These are phyloP conservation scores for Agrochola circellaris DNA, from an alignment of 2,888 invertebrate genomes.

Conservation along the genomic window DNA sequence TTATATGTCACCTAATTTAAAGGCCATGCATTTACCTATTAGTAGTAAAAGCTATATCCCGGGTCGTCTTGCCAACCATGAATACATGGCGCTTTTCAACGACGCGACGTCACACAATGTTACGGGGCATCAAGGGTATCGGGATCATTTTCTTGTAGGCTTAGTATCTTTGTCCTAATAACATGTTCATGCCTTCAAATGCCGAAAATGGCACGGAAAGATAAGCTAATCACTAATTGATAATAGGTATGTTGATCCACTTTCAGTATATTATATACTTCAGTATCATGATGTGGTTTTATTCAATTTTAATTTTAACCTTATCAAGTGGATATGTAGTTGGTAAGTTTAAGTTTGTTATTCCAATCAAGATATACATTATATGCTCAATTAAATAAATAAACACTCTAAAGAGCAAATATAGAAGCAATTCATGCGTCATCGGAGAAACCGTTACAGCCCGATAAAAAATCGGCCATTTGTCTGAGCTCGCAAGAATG, in stretches of 20 bases:
- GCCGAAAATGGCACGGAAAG: constrained; percentile 35
- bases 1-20: not conserved
- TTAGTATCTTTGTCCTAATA: not conserved
- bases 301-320: constrained; percentile 62
- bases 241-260: constrained; percentile 40
- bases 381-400: not conserved
- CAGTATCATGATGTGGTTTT: constrained; percentile 64
- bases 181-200: constrained; percentile 6
- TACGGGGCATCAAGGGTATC: not conserved
- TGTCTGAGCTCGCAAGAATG: not conserved
- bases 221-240: constrained; percentile 60
- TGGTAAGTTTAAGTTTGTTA: constrained; percentile 65
- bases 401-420: not conserved
- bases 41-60: not conserved
- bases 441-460: not conserved
- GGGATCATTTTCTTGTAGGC: not conserved
- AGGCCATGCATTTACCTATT: not conserved
- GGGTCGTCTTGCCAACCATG: not conserved
- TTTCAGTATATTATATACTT: constrained; percentile 54
- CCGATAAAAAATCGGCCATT: not conserved
- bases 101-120: not conserved
- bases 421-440: not conserved
- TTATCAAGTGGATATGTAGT: constrained; percentile 63
- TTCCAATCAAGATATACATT: not conserved
- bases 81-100: not conserved